Base-by-base conservation (phyloP, 2,113 vertebrate genomes). In the Alosa alosa region DNA sequence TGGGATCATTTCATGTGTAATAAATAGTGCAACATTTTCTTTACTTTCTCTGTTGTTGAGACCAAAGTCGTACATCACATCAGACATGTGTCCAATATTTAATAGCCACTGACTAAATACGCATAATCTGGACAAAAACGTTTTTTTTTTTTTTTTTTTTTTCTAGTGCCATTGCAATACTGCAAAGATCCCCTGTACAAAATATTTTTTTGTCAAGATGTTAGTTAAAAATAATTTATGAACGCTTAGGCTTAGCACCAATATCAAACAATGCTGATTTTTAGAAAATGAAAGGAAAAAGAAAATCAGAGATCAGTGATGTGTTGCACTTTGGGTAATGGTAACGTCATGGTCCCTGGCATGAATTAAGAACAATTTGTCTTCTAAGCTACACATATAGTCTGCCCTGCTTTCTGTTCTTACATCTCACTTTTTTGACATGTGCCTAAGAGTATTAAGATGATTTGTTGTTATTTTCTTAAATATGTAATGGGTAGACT, bases 381-480 rank as follows among this genome's bases (percentile, higher is more conserved):
- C 49, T 85, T 5, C 52, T 75, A 84, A 25, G 31, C 57, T 57
- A 39, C 52, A 55, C 31, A 45, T 68, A 36, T 7, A 5, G 13
- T 82, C 55, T 36, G 31, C 13, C 31, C 45, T 81, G n/a, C 55
- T 50, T 47, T 81, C 78, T 55, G 6, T 81, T 81, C 57, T 31
- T 47, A 17, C 82, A 68, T 36, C 44, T 81, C 83, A 64, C 82
- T 88, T 91, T 87, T 90, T 68, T 90, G 90, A 92, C 88, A 39
- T 55, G 86, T 89, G 86, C 94, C 91, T 90, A 36, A 41, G 91
- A 93, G 93, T 88, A 89, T 87, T 55, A 81, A 91, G 92, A 92
- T 95, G 94, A 92, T 93, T 94, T 91, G 89, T 91, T 89, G 93
- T 93, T 92, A 86, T 90, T 91, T 94, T 91, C 92, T 60, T 72